Evolutionary conservation across 2,797 vertebrate species (phyloP), one percentile per base, ranked within the genome.

Genomic region (Botia kubotai): DNA sequence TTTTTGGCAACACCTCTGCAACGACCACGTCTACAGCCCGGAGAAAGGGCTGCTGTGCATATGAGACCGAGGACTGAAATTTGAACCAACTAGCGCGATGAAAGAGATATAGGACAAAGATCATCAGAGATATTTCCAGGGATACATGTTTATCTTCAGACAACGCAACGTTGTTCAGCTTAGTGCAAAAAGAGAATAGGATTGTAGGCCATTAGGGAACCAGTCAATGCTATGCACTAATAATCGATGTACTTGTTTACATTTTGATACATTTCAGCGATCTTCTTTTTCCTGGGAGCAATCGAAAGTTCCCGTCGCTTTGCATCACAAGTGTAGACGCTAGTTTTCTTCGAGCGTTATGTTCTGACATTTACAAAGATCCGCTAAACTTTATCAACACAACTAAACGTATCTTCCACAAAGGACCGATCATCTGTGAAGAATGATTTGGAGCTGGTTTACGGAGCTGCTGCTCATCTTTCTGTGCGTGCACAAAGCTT

Each of bases 11-110:
- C 89, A 85, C 69, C 11, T 84, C 50, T 87, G 86, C 66, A 87
- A 86, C 86, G 86, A 94, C 92, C 94, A 95, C 93, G 93, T 95
- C 91, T 91, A 90, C 93, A 94, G 87, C 87, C 67, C 69, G 11
- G 78, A 83, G 84, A 87, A 87, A 89, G 80, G 75, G 57, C 50
- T 66, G 80, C 65, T 85, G 86, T 88, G 85, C 83, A 86, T 76
- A 48, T 23, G 53, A 72, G 33, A 39, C 10, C 14, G 62, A 73
- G 60, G 75, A 88, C 87, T 83, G 83, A 78, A 76, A 87, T 69
- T 39, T 77, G 17, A 72, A 88, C 68, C 87, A 88, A 50, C 75
- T 71, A 81, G 73, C 29, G 21, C 66, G 17, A 85, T 66, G 84
- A 83, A 3, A 73, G 75, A 79, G 77, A 83, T 82, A 72, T 58